These are phyloP conservation scores for Galbula dea DNA, from an alignment of 2,113 vertebrate species.

Conservation along the genomic window DNA sequence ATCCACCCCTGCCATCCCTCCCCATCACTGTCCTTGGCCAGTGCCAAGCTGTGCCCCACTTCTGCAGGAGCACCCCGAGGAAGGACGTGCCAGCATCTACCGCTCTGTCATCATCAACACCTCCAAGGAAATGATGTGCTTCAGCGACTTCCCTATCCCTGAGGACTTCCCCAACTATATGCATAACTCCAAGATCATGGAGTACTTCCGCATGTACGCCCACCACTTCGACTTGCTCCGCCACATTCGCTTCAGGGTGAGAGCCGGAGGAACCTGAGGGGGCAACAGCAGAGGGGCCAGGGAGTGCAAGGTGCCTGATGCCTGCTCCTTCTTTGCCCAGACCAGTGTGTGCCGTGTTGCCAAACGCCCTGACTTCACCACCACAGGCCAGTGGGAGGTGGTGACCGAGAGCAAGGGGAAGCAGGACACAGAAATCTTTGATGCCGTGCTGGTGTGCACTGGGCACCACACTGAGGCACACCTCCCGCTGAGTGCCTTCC, in stretches of 20 bases:
- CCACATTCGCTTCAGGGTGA: constrained; percentile 82
- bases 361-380: constrained; percentile 77
- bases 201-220: constrained; percentile 85
- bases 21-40: not conserved
- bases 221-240: constrained; percentile 78
- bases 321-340: constrained; percentile 35
- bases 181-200: constrained; percentile 80
- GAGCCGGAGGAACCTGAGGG: fast-evolving
- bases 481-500: constrained; percentile 74
- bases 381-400: constrained; percentile 87
- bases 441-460: constrained; percentile 86
- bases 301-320: not conserved
- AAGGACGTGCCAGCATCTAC: constrained; percentile 81
- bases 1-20: not conserved
- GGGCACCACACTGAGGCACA: constrained; percentile 80
- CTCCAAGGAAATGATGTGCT: constrained; percentile 94
- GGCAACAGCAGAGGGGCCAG: fast-evolving
- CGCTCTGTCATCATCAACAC: constrained; percentile 85
- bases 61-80: constrained; percentile 75
- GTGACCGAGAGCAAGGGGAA: constrained; percentile 71
- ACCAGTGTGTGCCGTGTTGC: constrained; percentile 78
- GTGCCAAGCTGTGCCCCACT: fast-evolving
- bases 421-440: constrained; percentile 75
- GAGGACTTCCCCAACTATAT: constrained; percentile 87
- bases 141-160: constrained; percentile 88